Percentiles rank a stretch among this genome's conserved stretches.
Conservation (phyloP, 2,888 invertebrate genomes). For the Napeogenes sylphis region DNA sequence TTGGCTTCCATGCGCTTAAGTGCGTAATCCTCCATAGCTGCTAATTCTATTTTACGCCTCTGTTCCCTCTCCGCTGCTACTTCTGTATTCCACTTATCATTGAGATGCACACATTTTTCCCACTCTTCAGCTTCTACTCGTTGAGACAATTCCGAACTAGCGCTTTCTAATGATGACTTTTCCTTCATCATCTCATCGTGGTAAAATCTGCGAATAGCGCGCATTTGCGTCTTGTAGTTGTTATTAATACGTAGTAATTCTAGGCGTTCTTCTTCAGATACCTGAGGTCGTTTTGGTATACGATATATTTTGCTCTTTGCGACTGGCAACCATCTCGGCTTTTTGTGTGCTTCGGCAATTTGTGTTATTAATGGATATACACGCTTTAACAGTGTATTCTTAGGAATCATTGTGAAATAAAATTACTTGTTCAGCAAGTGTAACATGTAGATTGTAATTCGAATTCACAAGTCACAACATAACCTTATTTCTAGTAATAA, state of each 20-base stretch:
- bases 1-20: constrained; percentile 60
- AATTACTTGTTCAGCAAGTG: not conserved
- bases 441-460: constrained; percentile 14
- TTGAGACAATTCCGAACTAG: constrained; percentile 74
- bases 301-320: constrained; percentile 88
- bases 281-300: constrained; percentile 78
- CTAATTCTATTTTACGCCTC: constrained; percentile 72
- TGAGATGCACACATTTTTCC: constrained; percentile 76
- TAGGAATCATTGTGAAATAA: constrained; percentile 35
- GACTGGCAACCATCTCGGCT: constrained; percentile 88
- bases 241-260: constrained; percentile 83
- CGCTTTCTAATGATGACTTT: constrained; percentile 69
- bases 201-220: constrained; percentile 74
- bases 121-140: constrained; percentile 81
- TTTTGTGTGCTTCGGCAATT: constrained; percentile 73
- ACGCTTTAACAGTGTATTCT: constrained; percentile 50
- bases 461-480: too few species aligned
- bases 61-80: constrained; percentile 78
- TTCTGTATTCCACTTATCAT: constrained; percentile 84
- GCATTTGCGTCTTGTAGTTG: constrained; percentile 82
- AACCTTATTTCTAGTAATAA: too few species aligned
- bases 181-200: constrained; percentile 73
- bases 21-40: constrained; percentile 67
- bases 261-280: constrained; percentile 79
- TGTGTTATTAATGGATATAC: constrained; percentile 57